Base-by-base conservation (phyloP, 2,113 vertebrate species). In the Prunella himalayana region DNA sequence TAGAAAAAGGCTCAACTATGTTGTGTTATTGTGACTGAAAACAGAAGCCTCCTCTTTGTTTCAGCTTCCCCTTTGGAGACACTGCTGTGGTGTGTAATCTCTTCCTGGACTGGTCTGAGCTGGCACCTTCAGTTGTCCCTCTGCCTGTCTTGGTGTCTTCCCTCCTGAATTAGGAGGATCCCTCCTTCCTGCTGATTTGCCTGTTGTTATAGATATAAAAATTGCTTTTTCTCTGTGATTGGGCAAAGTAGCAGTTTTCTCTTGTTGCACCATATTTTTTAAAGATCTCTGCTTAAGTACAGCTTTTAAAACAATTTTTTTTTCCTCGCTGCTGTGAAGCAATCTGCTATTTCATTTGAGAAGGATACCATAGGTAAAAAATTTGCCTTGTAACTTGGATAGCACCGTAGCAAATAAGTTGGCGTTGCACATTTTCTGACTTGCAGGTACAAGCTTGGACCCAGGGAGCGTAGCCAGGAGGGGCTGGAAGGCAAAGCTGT, bases 361-460 rank as follows among this genome's bases (percentile, higher is more conserved):
- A 92, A 88, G 73, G 76, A 84, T 61, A 68, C 80, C 53, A 53
- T 50, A 84, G 15, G 3, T 83, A 54, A 79, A 95, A 89, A 94
- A 88, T 49, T 54, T 88, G 82, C 93, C 72, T 90, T 95, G 96
- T 95, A 95, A 96, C 89, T 97, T 97, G 95, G 92, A 94, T 64
- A 94, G 80, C 87, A 94, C 92, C 49, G 4, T 92, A 65, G 95
- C 80, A 95, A 96, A 84, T 82, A 96, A 93, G 91, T 87, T 97
- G 95, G 86, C 91, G 76, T 87, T 84, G 64, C 56, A 70, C 83
- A 0, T 97, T 97, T 97, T 94, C 88, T 96, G 97, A 94, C 96
- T 96, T 97, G 83, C 95, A 97, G 96, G 90, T 97, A 93, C 82
- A 87, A 93, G 94, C 95, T 97, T 95, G 96, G 94, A 68, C 86